Evolutionary conservation across 1,140 invertebrate genomes (phyloP).

Genomic region (Oppia nitens): DNA sequence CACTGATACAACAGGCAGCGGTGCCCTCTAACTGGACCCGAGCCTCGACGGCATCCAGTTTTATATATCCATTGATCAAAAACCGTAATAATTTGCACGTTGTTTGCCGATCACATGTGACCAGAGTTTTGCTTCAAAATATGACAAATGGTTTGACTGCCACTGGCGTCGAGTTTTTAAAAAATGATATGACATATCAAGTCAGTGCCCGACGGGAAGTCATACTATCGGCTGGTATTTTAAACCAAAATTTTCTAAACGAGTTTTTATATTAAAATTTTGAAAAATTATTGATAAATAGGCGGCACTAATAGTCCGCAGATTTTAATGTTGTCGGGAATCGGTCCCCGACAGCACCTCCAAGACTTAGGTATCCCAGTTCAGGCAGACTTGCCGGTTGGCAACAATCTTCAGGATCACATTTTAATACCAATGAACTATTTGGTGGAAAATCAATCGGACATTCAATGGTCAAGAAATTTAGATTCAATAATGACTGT

Average conservation of each 20-base stretch:
- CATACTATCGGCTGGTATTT: conserved; percentile 50
- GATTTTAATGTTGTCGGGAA: conserved; percentile 71
- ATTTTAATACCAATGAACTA: conserved; percentile 9
- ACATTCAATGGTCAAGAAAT: conserved; percentile 8
- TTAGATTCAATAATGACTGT: conserved; percentile 1
- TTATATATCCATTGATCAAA: conserved; percentile 55
- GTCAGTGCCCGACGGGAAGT: conserved; percentile 55
- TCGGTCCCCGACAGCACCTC: conserved; percentile 28
- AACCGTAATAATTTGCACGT: conserved; percentile 65
- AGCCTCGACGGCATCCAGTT: conserved; percentile 74
- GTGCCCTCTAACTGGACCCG: conserved; percentile 60
- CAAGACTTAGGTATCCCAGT: conserved; percentile 8
- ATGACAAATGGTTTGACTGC: conserved; percentile 41
- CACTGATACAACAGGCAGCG: conserved; percentile 6
- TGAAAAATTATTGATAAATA: neutral
- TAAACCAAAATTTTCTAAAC: neutral
- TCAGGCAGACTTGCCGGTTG: conserved; percentile 28
- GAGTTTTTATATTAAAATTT: neutral
- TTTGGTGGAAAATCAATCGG: conserved; percentile 21
- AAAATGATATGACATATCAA: conserved; percentile 41
- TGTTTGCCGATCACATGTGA: conserved; percentile 61
- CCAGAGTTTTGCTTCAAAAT: conserved; percentile 58
- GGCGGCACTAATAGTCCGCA: conserved; percentile 78
- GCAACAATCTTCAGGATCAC: conserved; percentile 28
- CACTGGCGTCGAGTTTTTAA: conserved; percentile 52